phyloP scores from a whole-genome alignment of 2,113 vertebrate species.

The Hemibagrus wyckioides region DNA sequence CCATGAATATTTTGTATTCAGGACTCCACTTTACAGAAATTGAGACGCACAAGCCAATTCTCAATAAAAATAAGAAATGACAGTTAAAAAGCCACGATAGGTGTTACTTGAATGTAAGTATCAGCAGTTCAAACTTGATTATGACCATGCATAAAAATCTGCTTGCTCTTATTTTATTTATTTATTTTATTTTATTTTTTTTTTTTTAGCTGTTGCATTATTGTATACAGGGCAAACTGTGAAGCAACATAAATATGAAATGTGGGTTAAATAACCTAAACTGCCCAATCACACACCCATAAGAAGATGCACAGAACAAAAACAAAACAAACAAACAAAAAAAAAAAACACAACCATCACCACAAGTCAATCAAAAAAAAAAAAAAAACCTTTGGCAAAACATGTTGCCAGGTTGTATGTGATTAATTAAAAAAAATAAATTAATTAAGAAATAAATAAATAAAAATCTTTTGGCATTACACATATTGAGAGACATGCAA shows the following conservation, averaged over 20 bases:
- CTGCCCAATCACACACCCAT: conserved; percentile 34
- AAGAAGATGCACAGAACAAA: conserved; percentile 31
- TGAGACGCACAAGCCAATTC: conserved; percentile 54
- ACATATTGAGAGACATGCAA: conserved; percentile 44
- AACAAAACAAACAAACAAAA: not conserved
- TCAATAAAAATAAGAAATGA: conserved; percentile 54
- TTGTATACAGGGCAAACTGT: conserved; percentile 34
- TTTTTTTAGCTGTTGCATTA: conserved; percentile 33
- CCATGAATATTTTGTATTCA: conserved; percentile 59
- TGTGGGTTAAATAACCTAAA: conserved; percentile 29
- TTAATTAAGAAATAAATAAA: not conserved
- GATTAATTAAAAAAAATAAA: not conserved
- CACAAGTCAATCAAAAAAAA: not conserved
- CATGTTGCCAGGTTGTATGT: conserved; percentile 19
- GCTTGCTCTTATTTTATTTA: not conserved
- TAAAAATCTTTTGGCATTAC: conserved; percentile 26
- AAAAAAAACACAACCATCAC: conserved; percentile 9
- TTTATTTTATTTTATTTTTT: too few relatives aligned
- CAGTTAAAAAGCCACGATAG: conserved; percentile 54
- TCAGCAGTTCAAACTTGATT: conserved; percentile 40
- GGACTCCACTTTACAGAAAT: conserved; percentile 57
- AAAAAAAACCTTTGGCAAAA: not conserved
- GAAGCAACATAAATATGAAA: conserved; percentile 49
- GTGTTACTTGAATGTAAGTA: conserved; percentile 48
- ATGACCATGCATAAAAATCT: conserved; percentile 48